Base-by-base conservation (phyloP, 2,797 vertebrate genomes). In the Chromis chromis region DNA sequence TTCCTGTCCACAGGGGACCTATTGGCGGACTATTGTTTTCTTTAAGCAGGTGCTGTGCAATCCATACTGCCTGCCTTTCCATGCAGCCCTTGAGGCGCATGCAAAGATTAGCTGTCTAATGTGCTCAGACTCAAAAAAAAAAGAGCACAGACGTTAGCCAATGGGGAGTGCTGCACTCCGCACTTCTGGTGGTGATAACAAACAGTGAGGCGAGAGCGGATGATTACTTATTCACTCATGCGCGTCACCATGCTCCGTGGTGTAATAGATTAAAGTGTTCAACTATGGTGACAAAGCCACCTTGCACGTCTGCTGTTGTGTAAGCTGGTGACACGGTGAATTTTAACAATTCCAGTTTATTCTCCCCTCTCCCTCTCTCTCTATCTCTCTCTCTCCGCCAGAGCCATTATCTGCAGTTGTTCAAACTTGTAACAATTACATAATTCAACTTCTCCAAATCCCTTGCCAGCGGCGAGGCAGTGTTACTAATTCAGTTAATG, bases 61-160 rank as follows among this genome's bases (percentile, higher is more conserved):
- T 89, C 86, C 72, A 84, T 85, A 82, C 63, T 2, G 21, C 70
- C 77, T 57, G 40, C 39, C 46, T 49, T 48, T 80, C 66, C 71
- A 42, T 82, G 67, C 3, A 14, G 67, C 75, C 75, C 78, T 25
- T 9, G 68, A 89, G 81, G 76, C 40, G 7, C 53, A 74, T 6
- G 54, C 81, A 87, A 87, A 89, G 88, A 89, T 89, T 87, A 86
- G 77, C 86, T 83, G 83, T 87, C 86, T 88, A 74, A 87, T 85
- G 86, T 88, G 82, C 75, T 87, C 85, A 76, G 77, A 57, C 79
- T 82, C 66, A 70, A 73, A 84, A 86, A 70, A 73, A 84, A 86
- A 82, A 88, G 85, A 85, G 76, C 85, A 70, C 76, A 58, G 69
- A 58, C 42, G 62, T 70, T 52, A 66, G 67, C 84, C 86, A 83